Evolutionary conservation across 2,113 vertebrate genomes (phyloP).

Genomic region (Caloenas nicobarica): DNA sequence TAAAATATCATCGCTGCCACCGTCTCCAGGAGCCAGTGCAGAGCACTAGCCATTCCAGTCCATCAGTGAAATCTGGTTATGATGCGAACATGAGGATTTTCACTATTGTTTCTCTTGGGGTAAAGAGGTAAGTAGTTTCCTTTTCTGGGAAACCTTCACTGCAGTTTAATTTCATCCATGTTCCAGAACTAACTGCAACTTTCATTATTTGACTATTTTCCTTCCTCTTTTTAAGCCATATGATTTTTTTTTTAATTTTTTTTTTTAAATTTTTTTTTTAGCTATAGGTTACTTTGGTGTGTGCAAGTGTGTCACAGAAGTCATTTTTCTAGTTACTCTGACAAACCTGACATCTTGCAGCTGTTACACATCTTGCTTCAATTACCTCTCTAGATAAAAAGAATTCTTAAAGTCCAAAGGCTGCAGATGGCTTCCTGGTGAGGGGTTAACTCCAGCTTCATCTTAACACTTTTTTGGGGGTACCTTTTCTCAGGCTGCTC

Average conservation of each 20-base stretch:
- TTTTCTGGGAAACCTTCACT: not conserved
- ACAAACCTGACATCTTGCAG: conserved; percentile 50
- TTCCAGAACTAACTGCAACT: not conserved
- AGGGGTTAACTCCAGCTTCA: conserved; percentile 28
- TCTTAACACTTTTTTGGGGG: not conserved
- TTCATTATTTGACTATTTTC: not conserved
- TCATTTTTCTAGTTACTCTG: conserved; percentile 52
- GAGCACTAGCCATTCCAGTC: not conserved
- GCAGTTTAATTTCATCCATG: not conserved
- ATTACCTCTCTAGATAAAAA: conserved; percentile 62
- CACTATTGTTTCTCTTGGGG: not conserved
- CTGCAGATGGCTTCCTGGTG: conserved; percentile 57
- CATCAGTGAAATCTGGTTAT: not conserved
- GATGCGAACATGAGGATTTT: not conserved
- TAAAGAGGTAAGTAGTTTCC: not conserved
- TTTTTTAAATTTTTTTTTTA: not conserved
- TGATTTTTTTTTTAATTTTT: not conserved
- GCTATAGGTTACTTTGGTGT: not conserved
- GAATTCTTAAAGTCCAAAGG: conserved; percentile 56
- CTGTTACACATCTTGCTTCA: conserved; percentile 58
- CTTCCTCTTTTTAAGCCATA: not conserved
- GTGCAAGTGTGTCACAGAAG: not conserved
- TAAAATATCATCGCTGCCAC: not conserved
- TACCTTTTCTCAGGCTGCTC: not conserved
- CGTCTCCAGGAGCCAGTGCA: not conserved